These are phyloP conservation scores for Palythoa heliodiscus DNA, from an alignment of 92 coral and sea anemone genomes.

Conservation along the genomic window DNA sequence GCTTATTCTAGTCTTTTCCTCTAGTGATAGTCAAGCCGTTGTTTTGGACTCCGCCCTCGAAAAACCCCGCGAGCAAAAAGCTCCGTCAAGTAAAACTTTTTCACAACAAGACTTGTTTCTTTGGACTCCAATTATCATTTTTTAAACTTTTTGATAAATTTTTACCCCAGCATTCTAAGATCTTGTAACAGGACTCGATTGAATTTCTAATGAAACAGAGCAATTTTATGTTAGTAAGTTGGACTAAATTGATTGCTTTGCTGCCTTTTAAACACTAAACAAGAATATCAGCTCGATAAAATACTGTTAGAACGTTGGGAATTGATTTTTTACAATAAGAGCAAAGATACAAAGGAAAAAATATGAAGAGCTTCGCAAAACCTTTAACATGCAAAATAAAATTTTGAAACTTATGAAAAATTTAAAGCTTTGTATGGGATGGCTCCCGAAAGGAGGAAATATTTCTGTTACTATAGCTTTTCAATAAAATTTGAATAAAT, in stretches of 20 bases:
- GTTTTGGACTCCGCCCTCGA: constrained; percentile 44
- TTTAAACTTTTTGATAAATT: not conserved
- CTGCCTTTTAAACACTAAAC: constrained; percentile 36
- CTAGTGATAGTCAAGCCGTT: constrained; percentile 19
- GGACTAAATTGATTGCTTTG: constrained; percentile 27
- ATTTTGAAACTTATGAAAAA: constrained; percentile 94
- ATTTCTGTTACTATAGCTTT: constrained; percentile 43
- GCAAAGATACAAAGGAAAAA: constrained; percentile 56
- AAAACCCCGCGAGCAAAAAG: constrained; percentile 31
- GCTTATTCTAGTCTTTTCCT: constrained; percentile 23
- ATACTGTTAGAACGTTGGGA: constrained; percentile 10
- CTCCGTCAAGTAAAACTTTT: not conserved
- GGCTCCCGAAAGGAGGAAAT: constrained; percentile 54
- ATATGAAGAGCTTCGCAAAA: constrained; percentile 50
- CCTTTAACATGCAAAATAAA: constrained; percentile 93
- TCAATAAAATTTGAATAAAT: constrained; percentile 27
- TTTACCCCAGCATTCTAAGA: not conserved
- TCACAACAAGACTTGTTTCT: not conserved
- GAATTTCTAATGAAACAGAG: constrained; percentile 51
- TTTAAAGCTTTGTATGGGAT: constrained; percentile 79
- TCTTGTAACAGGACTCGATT: constrained; percentile 2
- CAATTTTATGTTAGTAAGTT: constrained; percentile 44
- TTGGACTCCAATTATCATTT: not conserved
- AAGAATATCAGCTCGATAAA: not conserved
- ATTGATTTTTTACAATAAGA: constrained; percentile 11